A percentile compares a stretch with the other conserved stretches of the same genome.
Evolutionary conservation across 1,140 invertebrate genomes (phyloP).

Genomic region (Mercenaria mercenaria): DNA sequence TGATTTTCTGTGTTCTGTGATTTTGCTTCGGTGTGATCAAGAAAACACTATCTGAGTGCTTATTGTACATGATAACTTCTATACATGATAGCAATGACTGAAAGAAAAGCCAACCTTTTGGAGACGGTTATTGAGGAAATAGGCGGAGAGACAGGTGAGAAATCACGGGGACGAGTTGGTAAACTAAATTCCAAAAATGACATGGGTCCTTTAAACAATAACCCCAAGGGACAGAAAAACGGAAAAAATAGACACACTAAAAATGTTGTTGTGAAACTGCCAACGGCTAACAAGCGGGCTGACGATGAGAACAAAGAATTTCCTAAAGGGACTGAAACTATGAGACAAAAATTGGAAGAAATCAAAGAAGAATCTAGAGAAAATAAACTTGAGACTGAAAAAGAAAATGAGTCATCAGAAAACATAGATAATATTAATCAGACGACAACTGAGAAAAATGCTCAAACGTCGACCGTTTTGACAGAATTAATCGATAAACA

Average conservation of each 20-base stretch:
- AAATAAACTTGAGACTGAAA: not conserved
- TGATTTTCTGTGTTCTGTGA: too few species aligned
- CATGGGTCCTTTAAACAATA: not conserved
- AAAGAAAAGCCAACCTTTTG: not conserved
- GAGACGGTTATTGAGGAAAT: slow-evolving; percentile 55
- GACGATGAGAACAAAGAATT: slow-evolving; percentile 18
- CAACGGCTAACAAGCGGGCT: not conserved
- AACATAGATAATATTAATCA: not conserved
- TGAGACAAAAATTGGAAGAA: not conserved
- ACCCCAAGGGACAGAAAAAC: not conserved
- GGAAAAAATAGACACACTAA: slow-evolving; percentile 1
- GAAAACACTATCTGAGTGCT: too few species aligned
- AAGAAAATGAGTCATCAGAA: not conserved
- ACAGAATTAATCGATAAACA: not conserved
- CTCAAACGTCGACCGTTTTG: not conserved
- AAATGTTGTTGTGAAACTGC: slow-evolving; percentile 47
- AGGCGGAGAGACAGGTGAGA: not conserved
- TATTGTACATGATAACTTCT: not conserved
- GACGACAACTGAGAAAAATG: not conserved
- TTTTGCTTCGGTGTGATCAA: too few species aligned
- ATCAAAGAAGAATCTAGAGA: slow-evolving; percentile 28
- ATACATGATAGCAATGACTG: not conserved
- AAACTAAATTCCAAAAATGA: not conserved
- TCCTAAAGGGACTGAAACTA: slow-evolving; percentile 4
- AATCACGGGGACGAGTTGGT: not conserved